Evolutionary conservation across 2,888 invertebrate species (phyloP), one percentile per base, ranked within the genome.

Genomic region (Perizoma affinitatum): DNA sequence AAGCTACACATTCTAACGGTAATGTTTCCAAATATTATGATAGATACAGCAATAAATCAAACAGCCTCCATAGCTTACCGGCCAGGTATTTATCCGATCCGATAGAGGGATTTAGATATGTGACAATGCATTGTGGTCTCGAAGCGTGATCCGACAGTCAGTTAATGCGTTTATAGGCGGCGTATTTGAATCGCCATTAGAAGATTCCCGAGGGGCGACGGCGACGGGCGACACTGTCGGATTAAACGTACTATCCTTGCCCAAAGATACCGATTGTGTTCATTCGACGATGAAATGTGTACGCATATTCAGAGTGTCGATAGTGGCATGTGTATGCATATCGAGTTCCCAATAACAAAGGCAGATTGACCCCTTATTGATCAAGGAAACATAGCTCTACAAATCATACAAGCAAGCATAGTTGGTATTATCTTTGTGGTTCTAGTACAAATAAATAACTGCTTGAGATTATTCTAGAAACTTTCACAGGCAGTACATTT

Each of bases 81-180:
- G 52, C 43, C 61, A 61, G 58, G 65, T 71, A 71, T 63, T 69
- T 66, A 74, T 70, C 72, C 65, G 68, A 67, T 68, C 70, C 65
- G 70, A 71, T 80, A 68, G 65, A 66, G 58, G 72, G 74, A 75
- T 78, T 78, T 75, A 78, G 75, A 74, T 78, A 78, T 73, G 69
- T 76, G 81, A 74, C 76, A 76, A 69, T 59, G 61, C 61, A 63
- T 65, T 65, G 65, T 65, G 61, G 63, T 59, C 47, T 44, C 60
- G 58, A 40, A 58, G 69, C 68, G 67, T 83, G 83, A 86, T 84
- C 83, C 73, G 86, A 86, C 82, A 81, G 78, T 78, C 78, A 72
- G 75, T 72, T 88, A 88, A 88, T 86, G 80, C 77, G 81, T 83
- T 83, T 84, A 83, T 68, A 68, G 84, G 78, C 88, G 90, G 89